Percentiles rank a stretch among this genome's conserved stretches.
Evolutionary conservation across 2,797 vertebrate species (phyloP).

Genomic region (Muscicapa striata): DNA sequence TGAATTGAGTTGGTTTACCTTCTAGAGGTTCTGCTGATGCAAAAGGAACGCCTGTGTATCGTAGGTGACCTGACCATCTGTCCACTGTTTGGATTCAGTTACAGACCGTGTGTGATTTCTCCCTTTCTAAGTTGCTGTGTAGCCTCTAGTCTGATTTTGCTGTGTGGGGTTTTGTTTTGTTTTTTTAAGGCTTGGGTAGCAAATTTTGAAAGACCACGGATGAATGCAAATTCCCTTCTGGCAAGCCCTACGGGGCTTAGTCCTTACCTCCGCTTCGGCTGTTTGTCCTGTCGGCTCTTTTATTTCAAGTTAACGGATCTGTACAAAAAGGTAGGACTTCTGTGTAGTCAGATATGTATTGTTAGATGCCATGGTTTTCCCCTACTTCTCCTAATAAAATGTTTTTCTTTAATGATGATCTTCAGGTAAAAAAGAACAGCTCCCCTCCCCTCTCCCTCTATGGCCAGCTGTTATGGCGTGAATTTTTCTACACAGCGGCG

Average conservation of each 20-base stretch:
- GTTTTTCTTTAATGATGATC: constrained; percentile 34
- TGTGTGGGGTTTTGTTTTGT: neutral
- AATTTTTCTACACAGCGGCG: constrained; percentile 94
- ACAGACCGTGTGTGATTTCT: neutral
- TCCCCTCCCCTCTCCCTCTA: constrained; percentile 90
- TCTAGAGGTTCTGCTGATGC: neutral
- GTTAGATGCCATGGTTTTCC: neutral
- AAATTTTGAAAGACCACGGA: constrained; percentile 92
- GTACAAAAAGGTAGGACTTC: constrained; percentile 88
- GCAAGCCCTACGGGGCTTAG: constrained; percentile 94
- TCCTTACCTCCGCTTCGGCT: constrained; percentile 94
- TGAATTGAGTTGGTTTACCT: neutral
- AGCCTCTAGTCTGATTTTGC: neutral
- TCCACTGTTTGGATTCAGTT: neutral
- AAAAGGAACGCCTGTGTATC: neutral
- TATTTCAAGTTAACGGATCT: constrained; percentile 94
- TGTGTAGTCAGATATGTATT: neutral
- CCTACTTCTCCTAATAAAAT: neutral
- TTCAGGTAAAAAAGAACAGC: constrained; percentile 92
- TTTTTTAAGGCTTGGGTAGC: constrained; percentile 90
- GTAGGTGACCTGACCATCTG: neutral
- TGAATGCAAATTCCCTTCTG: constrained; percentile 93
- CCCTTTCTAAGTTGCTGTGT: neutral
- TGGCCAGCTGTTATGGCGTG: constrained; percentile 92
- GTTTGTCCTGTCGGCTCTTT: constrained; percentile 93